Evolutionary conservation across 2,797 vertebrate genomes (phyloP).

Genomic region (Botia almorhae): DNA sequence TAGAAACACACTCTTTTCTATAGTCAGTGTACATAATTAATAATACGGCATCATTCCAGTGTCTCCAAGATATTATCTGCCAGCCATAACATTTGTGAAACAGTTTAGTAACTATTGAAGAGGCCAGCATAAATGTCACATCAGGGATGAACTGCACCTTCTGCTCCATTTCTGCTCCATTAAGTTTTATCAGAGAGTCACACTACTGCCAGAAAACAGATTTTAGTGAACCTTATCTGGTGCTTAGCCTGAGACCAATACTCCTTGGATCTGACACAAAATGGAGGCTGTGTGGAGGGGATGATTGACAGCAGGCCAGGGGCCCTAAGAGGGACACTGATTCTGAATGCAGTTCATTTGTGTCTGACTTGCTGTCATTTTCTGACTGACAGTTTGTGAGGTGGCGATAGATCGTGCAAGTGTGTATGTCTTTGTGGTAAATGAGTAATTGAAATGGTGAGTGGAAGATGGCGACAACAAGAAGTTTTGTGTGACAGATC

Average conservation of each 20-base stretch:
- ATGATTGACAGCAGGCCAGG: slow-evolving; percentile 32
- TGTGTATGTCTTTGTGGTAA: slow-evolving; percentile 20
- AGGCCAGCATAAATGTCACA: slow-evolving; percentile 4
- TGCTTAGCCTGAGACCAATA: not conserved
- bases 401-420: not conserved
- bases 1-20: slow-evolving; percentile 15
- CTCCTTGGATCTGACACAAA: slow-evolving; percentile 25
- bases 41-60: not conserved
- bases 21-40: slow-evolving; percentile 18
- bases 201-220: slow-evolving; percentile 2
- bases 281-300: slow-evolving; percentile 24
- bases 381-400: slow-evolving; percentile 20
- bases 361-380: slow-evolving; percentile 38
- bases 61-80: not conserved
- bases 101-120: not conserved
- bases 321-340: slow-evolving; percentile 11
- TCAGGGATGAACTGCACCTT: slow-evolving; percentile 34
- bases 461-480: not conserved
- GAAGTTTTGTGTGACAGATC: slow-evolving; percentile 11
- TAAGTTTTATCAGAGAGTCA: slow-evolving; percentile 22
- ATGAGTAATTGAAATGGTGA: slow-evolving; percentile 24
- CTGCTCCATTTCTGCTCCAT: slow-evolving; percentile 21
- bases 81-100: not conserved
- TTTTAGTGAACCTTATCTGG: not conserved
- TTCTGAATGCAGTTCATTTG: slow-evolving; percentile 42